phyloP scores from a whole-genome alignment of 2,113 vertebrate genomes.

The Danionella cerebrum region DNA sequence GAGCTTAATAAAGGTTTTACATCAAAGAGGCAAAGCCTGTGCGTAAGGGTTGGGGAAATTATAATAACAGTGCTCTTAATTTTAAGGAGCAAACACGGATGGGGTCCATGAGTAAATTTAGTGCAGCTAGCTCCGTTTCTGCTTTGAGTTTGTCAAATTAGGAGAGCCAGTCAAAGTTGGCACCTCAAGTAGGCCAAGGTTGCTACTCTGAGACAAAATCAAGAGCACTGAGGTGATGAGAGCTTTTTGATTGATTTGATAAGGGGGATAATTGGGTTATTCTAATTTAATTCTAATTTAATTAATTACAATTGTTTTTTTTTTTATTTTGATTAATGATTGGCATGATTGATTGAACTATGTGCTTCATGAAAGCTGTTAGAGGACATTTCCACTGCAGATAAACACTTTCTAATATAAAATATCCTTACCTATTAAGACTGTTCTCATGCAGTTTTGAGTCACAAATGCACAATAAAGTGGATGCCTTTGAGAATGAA shows the following conservation, averaged over 20 bases:
- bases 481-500: too few relatives aligned
- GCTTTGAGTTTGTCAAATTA: slow-evolving; percentile 33
- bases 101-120: not conserved
- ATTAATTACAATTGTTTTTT: too few relatives aligned
- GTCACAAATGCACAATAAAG: too few relatives aligned
- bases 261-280: too few relatives aligned
- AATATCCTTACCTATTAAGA: too few relatives aligned
- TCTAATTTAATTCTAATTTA: too few relatives aligned
- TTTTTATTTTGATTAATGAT: not conserved
- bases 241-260: too few relatives aligned
- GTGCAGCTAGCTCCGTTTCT: not conserved
- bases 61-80: slow-evolving; percentile 2
- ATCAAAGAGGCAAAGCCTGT: not conserved
- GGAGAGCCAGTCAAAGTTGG: slow-evolving; percentile 27
- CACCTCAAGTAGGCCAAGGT: slow-evolving; percentile 37
- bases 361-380: not conserved
- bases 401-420: too few relatives aligned
- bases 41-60: not conserved
- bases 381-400: too few relatives aligned
- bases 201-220: slow-evolving; percentile 5
- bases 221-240: too few relatives aligned
- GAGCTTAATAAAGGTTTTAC: not conserved
- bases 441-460: too few relatives aligned
- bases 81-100: slow-evolving; percentile 31
- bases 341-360: not conserved